Evolutionary conservation across 2,113 vertebrate species (phyloP).

Genomic region (Silurus asotus): DNA sequence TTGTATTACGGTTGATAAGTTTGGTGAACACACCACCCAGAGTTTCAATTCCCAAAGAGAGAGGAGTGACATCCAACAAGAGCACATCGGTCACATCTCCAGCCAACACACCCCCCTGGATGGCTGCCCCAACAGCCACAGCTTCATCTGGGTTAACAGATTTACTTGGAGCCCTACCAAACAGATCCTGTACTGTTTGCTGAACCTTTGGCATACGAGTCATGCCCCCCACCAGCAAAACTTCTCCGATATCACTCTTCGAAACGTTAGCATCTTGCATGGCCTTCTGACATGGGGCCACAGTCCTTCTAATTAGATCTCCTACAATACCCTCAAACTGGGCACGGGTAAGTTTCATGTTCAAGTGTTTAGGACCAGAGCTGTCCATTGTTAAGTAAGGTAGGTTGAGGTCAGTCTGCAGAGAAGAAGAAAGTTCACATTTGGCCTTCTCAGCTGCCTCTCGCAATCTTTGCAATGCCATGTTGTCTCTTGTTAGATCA

Average conservation of each 20-base stretch:
- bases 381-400: constrained; percentile 98
- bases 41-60: constrained; percentile 95
- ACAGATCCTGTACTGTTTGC: constrained; percentile 95
- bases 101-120: constrained; percentile 93
- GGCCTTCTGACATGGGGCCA: constrained; percentile 94
- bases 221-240: constrained; percentile 96
- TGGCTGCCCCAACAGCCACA: constrained; percentile 95
- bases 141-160: constrained; percentile 97
- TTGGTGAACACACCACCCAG: constrained; percentile 98
- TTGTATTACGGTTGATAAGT: constrained; percentile 97
- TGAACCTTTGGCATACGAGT: constrained; percentile 98
- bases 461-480: constrained; percentile 94
- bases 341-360: constrained; percentile 91
- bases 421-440: constrained; percentile 94
- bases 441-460: constrained; percentile 98
- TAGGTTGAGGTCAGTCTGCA: constrained; percentile 98
- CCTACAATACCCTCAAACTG: constrained; percentile 94
- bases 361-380: constrained; percentile 95
- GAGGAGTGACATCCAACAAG: constrained; percentile 91
- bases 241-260: constrained; percentile 97
- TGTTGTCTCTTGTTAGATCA: constrained; percentile 95
- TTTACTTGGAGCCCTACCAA: constrained; percentile 94
- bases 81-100: constrained; percentile 97
- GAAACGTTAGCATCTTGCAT: constrained; percentile 97
- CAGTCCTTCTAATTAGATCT: constrained; percentile 89